A percentile compares a stretch with the other conserved stretches of the same genome.
Evolutionary conservation across 2,113 vertebrate species (phyloP).

Genomic region (Myotis davidii): DNA sequence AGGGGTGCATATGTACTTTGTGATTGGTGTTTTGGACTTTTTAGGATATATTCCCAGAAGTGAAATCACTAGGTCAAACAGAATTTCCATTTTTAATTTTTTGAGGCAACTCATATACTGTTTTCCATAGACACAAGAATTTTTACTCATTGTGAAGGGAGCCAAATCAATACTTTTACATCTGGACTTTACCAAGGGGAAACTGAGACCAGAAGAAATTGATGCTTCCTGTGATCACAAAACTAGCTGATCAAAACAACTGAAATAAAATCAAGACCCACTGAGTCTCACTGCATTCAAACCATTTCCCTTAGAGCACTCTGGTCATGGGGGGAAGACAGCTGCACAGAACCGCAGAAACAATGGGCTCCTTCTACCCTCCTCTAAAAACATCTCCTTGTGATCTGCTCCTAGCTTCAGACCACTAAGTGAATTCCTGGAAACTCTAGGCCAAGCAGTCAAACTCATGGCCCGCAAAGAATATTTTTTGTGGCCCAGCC

Average conservation of each 20-base stretch:
- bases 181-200: neutral
- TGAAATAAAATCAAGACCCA: neutral
- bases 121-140: neutral
- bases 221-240: neutral
- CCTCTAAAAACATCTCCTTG: neutral
- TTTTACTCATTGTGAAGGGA: neutral
- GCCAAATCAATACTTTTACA: neutral
- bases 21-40: no score
- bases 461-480: no score
- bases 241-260: neutral
- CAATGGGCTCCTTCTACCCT: neutral
- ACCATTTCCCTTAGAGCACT: neutral
- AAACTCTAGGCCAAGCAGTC: neutral
- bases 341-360: neutral
- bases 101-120: no score
- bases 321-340: neutral
- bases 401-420: neutral
- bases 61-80: no score
- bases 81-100: no score
- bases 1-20: no score
- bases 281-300: neutral
- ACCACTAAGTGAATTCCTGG: neutral
- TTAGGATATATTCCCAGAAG: no score
- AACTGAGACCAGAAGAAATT: neutral
- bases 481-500: no score